These are phyloP conservation scores for Ametastegia equiseti DNA, from an alignment of 2,888 invertebrate genomes.

Conservation along the genomic window DNA sequence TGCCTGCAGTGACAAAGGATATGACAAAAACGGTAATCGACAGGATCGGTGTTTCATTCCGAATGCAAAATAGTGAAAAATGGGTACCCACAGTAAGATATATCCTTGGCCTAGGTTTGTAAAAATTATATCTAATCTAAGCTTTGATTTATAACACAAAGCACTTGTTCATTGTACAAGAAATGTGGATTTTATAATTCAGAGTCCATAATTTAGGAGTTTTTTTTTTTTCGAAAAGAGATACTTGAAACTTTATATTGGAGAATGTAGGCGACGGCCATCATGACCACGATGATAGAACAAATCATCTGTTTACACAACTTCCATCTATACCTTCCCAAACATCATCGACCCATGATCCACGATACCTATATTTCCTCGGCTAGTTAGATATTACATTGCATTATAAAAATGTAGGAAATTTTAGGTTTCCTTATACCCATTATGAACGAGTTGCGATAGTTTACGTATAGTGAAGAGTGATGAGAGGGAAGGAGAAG, in stretches of 20 bases:
- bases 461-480: neutral
- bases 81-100: too few relatives aligned
- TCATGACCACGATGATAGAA: neutral
- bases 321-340: neutral
- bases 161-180: too few relatives aligned
- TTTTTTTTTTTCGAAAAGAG: too few relatives aligned
- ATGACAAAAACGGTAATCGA: too few relatives aligned
- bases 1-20: too few relatives aligned
- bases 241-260: neutral
- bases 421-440: neutral
- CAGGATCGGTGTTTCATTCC: too few relatives aligned
- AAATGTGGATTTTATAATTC: too few relatives aligned
- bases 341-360: neutral
- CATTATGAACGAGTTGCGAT: neutral
- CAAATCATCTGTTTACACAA: neutral
- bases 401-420: neutral
- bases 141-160: too few relatives aligned
- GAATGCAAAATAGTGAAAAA: too few relatives aligned
- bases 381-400: neutral
- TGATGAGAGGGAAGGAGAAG: neutral
- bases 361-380: neutral
- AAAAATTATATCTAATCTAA: too few relatives aligned
- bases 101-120: too few relatives aligned
- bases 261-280: neutral
- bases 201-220: too few relatives aligned